Percentiles rank a stretch among this genome's conserved stretches.
Conservation (phyloP, 2,888 invertebrate genomes). For the Carterocephalus palaemon region DNA sequence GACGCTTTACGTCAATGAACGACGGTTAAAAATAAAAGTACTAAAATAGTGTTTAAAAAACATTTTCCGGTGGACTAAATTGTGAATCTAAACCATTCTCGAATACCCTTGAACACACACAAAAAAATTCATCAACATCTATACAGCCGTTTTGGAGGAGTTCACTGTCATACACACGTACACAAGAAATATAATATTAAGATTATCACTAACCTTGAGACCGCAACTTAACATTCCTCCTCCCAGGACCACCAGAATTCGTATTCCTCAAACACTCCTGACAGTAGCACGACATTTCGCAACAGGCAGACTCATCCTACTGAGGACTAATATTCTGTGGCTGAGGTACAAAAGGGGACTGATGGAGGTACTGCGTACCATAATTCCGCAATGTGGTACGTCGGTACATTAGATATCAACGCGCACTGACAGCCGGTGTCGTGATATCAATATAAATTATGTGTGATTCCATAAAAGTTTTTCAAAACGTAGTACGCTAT, state of each 20-base stretch:
- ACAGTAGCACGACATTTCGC: slow-evolving; percentile 13
- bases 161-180: no score
- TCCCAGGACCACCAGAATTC: neutral
- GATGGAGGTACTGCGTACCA: no score
- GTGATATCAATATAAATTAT: slow-evolving; percentile 17
- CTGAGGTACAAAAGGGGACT: slow-evolving; percentile 13
- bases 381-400: neutral
- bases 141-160: no score
- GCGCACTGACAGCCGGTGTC: slow-evolving; percentile 9
- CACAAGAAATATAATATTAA: no score
- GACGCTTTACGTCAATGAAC: no score
- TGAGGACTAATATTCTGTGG: no score
- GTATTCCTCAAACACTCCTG: slow-evolving; percentile 9
- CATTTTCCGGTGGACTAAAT: no score
- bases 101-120: no score
- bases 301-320: neutral
- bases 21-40: no score
- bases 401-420: slow-evolving; percentile 19
- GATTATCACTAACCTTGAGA: slow-evolving; percentile 12
- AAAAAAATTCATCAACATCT: no score
- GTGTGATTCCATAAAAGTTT: slow-evolving; percentile 11
- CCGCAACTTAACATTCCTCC: slow-evolving; percentile 5
- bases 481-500: slow-evolving; percentile 8
- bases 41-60: no score
- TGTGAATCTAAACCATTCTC: no score